phyloP scores from a whole-genome alignment of 2,113 vertebrate genomes.

The Bolborhynchus lineola region DNA sequence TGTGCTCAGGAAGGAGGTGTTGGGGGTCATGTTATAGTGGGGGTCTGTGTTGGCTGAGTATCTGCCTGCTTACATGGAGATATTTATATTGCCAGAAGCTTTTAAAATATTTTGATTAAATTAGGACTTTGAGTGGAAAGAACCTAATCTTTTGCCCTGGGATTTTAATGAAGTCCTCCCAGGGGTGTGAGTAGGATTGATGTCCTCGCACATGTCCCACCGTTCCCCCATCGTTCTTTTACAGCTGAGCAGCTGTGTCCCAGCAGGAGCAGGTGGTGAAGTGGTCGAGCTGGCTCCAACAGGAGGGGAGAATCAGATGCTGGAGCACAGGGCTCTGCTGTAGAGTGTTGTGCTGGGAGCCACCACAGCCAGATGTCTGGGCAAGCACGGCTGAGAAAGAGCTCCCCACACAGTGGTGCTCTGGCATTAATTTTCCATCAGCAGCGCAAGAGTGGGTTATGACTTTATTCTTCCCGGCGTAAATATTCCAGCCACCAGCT shows the following conservation, averaged over 20 bases:
- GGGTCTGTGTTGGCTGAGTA: neutral
- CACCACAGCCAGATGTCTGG: conserved; percentile 47
- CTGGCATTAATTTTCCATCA: conserved; percentile 41
- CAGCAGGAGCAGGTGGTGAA: conserved; percentile 62
- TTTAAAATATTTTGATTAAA: conserved; percentile 35
- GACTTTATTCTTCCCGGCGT: conserved; percentile 25
- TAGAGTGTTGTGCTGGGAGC: neutral
- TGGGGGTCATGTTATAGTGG: neutral
- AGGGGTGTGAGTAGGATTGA: conserved; percentile 50
- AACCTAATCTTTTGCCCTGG: conserved; percentile 5
- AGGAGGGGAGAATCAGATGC: neutral
- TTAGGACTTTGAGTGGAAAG: conserved; percentile 14
- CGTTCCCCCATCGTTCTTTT: neutral
- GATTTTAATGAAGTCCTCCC: conserved; percentile 45
- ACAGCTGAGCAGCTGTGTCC: conserved; percentile 44
- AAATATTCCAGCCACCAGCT: neutral
- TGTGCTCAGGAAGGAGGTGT: fast-evolving
- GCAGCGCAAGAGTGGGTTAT: conserved; percentile 24
- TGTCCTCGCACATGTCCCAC: neutral
- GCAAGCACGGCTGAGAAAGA: neutral
- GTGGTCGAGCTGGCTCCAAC: neutral
- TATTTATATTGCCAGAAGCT: neutral
- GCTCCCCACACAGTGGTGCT: conserved; percentile 53
- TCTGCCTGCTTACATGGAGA: neutral
- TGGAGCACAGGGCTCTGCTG: conserved; percentile 4